Conservation (phyloP, 2,797 vertebrate genomes). For the Pogonophryne albipinna region DNA sequence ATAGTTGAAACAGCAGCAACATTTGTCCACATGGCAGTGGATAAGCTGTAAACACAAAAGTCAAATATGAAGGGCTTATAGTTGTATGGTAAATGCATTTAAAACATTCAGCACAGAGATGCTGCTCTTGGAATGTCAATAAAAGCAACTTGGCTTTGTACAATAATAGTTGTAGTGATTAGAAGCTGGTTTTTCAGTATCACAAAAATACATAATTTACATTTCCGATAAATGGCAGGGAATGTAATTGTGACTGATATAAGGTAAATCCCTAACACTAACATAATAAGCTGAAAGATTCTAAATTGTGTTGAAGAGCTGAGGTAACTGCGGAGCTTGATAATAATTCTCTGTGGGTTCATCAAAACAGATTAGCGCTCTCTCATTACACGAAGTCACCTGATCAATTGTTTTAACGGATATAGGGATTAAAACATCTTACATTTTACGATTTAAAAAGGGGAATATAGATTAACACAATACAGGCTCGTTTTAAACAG, state of each 20-base stretch:
- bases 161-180: no score
- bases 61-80: not conserved
- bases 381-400: not conserved
- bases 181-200: no score
- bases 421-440: conserved; percentile 12
- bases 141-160: no score
- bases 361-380: not conserved
- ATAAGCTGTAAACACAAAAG: not conserved
- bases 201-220: no score
- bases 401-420: not conserved
- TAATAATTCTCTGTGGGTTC: not conserved
- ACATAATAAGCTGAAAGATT: not conserved
- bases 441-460: not conserved
- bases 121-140: no score
- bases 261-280: no score
- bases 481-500: not conserved
- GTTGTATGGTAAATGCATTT: no score
- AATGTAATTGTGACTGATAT: no score
- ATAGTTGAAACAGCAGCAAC: not conserved
- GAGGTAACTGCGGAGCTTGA: not conserved
- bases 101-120: not conserved
- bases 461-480: not conserved
- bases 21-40: not conserved
- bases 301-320: not conserved
- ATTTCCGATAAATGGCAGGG: no score